Conservation (phyloP, 1,140 invertebrate species). For the Babylonia areolata region DNA sequence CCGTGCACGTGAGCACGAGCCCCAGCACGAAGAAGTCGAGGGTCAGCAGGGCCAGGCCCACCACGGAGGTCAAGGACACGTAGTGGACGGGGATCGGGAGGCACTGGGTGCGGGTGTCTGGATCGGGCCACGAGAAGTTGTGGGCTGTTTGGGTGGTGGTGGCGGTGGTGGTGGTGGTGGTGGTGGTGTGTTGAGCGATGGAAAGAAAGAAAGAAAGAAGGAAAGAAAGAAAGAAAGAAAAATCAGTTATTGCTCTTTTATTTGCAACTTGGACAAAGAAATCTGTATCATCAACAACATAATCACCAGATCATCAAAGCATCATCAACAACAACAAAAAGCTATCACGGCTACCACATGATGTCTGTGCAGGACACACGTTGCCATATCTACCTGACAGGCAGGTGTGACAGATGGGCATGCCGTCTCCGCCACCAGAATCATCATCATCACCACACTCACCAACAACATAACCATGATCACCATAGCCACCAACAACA, state of each 20-base stretch:
- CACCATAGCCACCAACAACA: not conserved
- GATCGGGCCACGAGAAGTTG: slow-evolving; percentile 64
- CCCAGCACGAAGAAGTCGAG: slow-evolving; percentile 73
- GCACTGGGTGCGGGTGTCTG: slow-evolving; percentile 78
- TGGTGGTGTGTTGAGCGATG: not conserved
- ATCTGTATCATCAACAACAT: slow-evolving; percentile 24
- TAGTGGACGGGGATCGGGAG: slow-evolving; percentile 60
- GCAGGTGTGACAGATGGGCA: slow-evolving; percentile 38
- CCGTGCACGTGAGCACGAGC: slow-evolving; percentile 6
- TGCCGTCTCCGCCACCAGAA: slow-evolving; percentile 24
- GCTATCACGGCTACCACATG: too few species aligned
- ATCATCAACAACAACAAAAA: not conserved
- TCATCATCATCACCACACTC: slow-evolving; percentile 37
- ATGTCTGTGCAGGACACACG: too few species aligned
- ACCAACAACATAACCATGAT: slow-evolving; percentile 17
- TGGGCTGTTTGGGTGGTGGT: slow-evolving; percentile 41
- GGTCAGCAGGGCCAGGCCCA: slow-evolving; percentile 76
- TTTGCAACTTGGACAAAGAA: too few species aligned
- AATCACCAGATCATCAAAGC: not conserved
- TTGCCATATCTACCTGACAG: slow-evolving; percentile 11
- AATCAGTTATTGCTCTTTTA: not conserved
- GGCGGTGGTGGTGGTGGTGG: slow-evolving; percentile 27
- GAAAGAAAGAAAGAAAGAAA: too few species aligned
- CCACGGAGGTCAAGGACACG: slow-evolving; percentile 53
- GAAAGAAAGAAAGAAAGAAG: too few species aligned